These are phyloP conservation scores for Psococerastis gibbosa DNA, from an alignment of 2,888 invertebrate species.

Conservation along the genomic window DNA sequence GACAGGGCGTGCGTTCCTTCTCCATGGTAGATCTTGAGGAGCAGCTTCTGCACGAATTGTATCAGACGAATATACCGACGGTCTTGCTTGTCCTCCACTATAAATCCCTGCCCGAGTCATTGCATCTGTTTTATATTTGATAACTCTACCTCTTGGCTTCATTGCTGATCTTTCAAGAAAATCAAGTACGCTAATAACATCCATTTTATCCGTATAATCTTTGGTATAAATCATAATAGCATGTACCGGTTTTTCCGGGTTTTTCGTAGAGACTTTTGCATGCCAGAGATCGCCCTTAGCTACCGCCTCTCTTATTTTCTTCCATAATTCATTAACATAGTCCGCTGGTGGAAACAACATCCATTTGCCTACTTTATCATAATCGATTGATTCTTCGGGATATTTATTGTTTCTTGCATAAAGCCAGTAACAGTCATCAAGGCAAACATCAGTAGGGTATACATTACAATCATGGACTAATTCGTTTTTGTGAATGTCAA, in stretches of 20 bases:
- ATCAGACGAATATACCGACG: background rate
- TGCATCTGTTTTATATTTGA: background rate
- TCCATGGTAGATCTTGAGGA: no score
- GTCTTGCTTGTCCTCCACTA: background rate
- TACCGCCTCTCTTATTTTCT: background rate
- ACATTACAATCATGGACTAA: background rate
- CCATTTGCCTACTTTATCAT: background rate
- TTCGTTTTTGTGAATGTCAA: background rate
- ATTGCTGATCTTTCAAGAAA: background rate
- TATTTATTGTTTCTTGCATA: background rate
- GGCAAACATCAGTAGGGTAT: background rate
- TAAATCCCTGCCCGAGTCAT: background rate
- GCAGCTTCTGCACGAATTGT: background rate
- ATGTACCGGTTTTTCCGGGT: background rate
- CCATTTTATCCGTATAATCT: background rate
- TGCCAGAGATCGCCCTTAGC: background rate
- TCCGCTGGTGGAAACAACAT: background rate
- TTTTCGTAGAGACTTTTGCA: background rate
- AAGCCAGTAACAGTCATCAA: background rate
- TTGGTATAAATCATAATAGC: background rate
- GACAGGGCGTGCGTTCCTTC: no score
- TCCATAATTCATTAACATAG: background rate
- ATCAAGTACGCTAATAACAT: background rate
- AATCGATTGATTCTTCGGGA: background rate
- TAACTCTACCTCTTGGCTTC: background rate